Evolutionary conservation across 2,888 invertebrate genomes (phyloP).

Genomic region (Bhutanitis thaidina): DNA sequence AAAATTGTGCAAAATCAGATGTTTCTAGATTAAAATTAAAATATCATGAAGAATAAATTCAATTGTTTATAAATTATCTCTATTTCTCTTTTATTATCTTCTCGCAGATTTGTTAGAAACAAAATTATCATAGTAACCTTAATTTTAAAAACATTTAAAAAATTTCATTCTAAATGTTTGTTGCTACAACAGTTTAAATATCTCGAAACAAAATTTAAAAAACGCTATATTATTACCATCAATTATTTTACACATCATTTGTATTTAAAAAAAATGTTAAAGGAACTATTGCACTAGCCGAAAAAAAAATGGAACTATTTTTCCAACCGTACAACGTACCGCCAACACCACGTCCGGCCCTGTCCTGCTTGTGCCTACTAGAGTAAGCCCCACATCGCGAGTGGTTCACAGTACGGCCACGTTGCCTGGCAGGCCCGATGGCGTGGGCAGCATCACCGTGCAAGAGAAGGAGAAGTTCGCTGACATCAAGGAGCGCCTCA

Average conservation of each 20-base stretch:
- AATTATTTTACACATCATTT: neutral
- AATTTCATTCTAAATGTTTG: no score
- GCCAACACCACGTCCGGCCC: conserved; percentile 54
- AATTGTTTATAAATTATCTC: no score
- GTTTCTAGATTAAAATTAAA: no score
- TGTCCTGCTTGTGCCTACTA: conserved; percentile 74
- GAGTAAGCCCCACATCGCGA: conserved; percentile 71
- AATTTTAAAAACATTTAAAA: no score
- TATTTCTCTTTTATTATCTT: no score
- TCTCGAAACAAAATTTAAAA: neutral
- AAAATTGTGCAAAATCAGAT: no score
- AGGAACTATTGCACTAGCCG: no score
- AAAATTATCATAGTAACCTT: no score
- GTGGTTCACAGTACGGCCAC: conserved; percentile 77
- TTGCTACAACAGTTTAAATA: neutral
- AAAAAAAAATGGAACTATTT: neutral
- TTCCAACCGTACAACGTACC: conserved; percentile 21
- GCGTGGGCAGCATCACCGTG: conserved; percentile 98
- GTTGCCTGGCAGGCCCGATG: conserved; percentile 92
- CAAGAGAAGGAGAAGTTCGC: conserved; percentile 99
- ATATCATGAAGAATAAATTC: no score
- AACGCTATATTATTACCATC: neutral
- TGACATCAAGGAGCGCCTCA: conserved; percentile 96
- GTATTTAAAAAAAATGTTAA: neutral
- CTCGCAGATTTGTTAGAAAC: no score